Base-by-base conservation (phyloP, 2,797 vertebrate species). In the Euphonia xanthogaster region DNA sequence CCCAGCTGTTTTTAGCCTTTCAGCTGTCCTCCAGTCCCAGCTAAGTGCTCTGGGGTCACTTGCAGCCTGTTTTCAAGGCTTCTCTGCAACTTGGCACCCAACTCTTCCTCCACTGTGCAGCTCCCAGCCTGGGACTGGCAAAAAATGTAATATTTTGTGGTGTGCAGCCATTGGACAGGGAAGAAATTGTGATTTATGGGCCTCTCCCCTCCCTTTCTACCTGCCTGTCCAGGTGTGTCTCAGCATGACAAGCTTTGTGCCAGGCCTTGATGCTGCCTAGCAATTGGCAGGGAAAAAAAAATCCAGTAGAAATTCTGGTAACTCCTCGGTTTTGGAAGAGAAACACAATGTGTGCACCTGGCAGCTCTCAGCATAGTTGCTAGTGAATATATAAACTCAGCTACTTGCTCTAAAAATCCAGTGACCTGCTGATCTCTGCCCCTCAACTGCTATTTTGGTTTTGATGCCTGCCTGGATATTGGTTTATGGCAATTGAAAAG, bases 211-310 rank as follows among this genome's bases (percentile, higher is more conserved):
- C 2, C 31, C 3, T 90, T 90, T 66, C 25, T 86, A 31, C 51
- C 31, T 75, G 28, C 53, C 66, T 8, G 5, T 51, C 72, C 90
- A 91, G 91, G 65, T 95, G 79, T 80, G 50, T 71, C 57, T 42
- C 82, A 83, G 85, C 78, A 65, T 12, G 75, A 65, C n/a, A 14
- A 74, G 54, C 21, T 37, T 40, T 58, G 54, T 71, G 72, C 90
- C 87, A 93, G 45, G 30, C 45, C 12, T 91, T 18, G 6, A 40
- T 82, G 67, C 65, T 94, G 51, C 62, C n/a, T 88, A 44, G 30
- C 2, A 44, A 30, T 74, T 61, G 80, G 45, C 53, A 44, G 9
- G 31, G 1, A 27, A 19, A 54, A 51, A 62, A 5, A 42, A 17
- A 37, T 18, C 12, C 9, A 16, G 12, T 53, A 61, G 65, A 92